Evolutionary conservation across 2,888 invertebrate genomes (phyloP).

Genomic region (Ormyrus pomaceus): DNA sequence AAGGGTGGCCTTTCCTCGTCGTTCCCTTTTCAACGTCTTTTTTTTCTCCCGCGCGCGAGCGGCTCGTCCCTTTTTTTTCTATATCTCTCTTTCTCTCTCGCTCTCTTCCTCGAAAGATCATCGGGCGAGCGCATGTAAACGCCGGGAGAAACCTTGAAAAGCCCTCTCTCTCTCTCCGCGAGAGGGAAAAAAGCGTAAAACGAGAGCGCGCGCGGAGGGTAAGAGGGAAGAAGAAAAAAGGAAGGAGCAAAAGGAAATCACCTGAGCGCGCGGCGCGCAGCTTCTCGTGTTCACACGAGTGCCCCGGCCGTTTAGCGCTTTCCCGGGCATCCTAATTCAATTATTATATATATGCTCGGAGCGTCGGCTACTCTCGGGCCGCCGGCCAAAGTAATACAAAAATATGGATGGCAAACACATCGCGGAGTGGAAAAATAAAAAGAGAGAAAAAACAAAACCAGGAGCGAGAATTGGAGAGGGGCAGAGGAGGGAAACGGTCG

Average conservation of each 20-base stretch:
- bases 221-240: constrained; percentile 33
- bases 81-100: constrained; percentile 17
- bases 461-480: constrained; percentile 11
- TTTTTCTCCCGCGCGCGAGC: neutral
- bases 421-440: neutral
- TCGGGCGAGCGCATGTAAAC: constrained; percentile 3
- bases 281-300: constrained; percentile 34
- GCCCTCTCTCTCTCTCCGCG: neutral
- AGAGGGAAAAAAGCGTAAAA: constrained; percentile 27
- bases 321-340: constrained; percentile 63
- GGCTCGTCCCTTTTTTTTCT: neutral
- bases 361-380: neutral
- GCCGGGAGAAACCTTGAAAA: constrained; percentile 27
- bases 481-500: neutral
- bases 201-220: neutral
- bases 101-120: constrained; percentile 4
- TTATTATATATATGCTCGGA: constrained; percentile 57
- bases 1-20: constrained; percentile 51
- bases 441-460: neutral
- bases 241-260: constrained; percentile 52
- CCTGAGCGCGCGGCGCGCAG: constrained; percentile 34
- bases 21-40: constrained; percentile 42
- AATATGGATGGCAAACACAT: constrained; percentile 57
- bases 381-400: constrained; percentile 29
- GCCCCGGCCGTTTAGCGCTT: constrained; percentile 61